phyloP scores from a whole-genome alignment of 2,888 invertebrate species.

The Eugnorisma glareosa region DNA sequence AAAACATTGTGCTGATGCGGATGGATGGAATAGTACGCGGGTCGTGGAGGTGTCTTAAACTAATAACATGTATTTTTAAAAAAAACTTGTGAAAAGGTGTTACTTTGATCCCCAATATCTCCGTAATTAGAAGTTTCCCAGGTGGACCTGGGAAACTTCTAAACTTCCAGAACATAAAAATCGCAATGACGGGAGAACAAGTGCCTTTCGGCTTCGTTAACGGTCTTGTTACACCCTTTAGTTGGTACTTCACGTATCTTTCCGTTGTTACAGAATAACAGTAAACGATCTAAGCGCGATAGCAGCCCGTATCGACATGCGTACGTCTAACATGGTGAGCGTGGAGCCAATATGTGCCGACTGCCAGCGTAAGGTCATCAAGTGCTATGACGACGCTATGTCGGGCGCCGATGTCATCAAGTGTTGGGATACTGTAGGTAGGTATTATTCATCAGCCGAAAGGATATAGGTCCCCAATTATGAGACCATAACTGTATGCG shows the following conservation, averaged over 20 bases:
- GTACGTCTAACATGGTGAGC: conserved; percentile 81
- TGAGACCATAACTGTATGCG: background rate
- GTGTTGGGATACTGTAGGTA: conserved; percentile 83
- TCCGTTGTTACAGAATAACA: conserved; percentile 76
- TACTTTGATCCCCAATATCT: no score
- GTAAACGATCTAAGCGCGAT: conserved; percentile 79
- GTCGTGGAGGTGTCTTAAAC: no score
- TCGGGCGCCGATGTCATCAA: conserved; percentile 71
- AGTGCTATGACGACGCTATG: conserved; percentile 77
- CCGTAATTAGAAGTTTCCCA: no score
- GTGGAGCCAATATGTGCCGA: conserved; percentile 82
- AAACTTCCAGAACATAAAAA: no score
- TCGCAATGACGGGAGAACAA: no score
- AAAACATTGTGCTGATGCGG: no score
- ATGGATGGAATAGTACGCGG: no score
- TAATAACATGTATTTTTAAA: no score
- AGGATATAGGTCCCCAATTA: background rate
- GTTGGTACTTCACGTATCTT: background rate
- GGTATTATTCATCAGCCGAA: conserved; percentile 32
- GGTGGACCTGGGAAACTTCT: no score
- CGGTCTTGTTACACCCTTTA: no score
- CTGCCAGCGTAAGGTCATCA: conserved; percentile 76
- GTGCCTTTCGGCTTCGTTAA: no score
- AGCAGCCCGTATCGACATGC: conserved; percentile 80
- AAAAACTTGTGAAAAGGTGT: no score